Conservation (phyloP, 2,888 invertebrate genomes). For the Choristoneura rosaceana region DNA sequence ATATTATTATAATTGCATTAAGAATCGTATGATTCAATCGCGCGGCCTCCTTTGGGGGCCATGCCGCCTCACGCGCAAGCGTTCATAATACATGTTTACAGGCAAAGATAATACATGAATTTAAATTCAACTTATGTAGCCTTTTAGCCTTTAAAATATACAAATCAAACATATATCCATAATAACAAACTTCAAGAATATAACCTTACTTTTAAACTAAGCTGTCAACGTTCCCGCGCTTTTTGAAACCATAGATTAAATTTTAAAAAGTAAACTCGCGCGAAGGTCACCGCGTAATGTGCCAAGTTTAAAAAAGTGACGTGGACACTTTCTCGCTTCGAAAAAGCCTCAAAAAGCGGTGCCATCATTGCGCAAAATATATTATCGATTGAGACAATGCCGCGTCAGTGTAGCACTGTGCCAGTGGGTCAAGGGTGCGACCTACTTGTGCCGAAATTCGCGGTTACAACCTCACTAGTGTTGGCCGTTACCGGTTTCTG, state of each 20-base stretch:
- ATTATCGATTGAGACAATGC: conserved; percentile 80
- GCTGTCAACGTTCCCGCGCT: neutral
- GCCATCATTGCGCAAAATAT: conserved; percentile 75
- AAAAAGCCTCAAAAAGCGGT: conserved; percentile 59
- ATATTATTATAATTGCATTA: conserved; percentile 12
- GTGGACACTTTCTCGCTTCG: conserved; percentile 45
- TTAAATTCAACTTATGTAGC: neutral
- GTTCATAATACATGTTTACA: neutral
- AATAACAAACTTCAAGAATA: neutral
- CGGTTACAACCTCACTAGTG: conserved; percentile 73
- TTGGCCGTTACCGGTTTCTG: conserved; percentile 19
- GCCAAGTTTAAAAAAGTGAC: conserved; percentile 17
- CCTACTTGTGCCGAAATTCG: conserved; percentile 84
- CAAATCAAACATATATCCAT: neutral
- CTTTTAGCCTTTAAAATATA: neutral
- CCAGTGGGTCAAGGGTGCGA: conserved; percentile 84
- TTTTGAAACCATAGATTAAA: neutral
- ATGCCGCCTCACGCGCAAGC: neutral
- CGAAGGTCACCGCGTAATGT: neutral
- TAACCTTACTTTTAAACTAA: neutral
- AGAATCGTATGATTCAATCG: conserved; percentile 11
- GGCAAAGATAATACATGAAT: conserved; percentile 9
- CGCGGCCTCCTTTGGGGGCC: conserved; percentile 5
- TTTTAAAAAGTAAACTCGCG: neutral
- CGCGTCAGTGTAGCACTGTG: conserved; percentile 73